A percentile compares a stretch with the other conserved stretches of the same genome.
Conservation (phyloP, 2,888 invertebrate species). For the Polietes domitor region DNA sequence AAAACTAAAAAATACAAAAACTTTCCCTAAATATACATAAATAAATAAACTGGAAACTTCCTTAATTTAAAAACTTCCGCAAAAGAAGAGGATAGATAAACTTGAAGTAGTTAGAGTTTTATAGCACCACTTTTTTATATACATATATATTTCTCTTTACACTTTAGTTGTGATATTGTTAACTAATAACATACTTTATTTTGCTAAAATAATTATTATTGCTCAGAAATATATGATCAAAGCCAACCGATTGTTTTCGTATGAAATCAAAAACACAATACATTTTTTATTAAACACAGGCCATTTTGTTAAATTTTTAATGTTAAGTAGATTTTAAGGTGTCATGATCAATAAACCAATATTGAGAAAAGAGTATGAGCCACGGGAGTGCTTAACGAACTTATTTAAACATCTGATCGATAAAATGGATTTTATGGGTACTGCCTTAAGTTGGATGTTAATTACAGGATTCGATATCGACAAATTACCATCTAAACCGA, state of each 20-base stretch:
- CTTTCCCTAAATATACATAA: slow-evolving; percentile 32
- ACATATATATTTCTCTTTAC: slow-evolving; percentile 56
- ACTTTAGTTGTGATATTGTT: slow-evolving; percentile 69
- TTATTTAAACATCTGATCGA: no score
- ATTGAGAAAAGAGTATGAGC: no score
- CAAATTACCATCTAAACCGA: no score
- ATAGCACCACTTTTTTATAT: slow-evolving; percentile 57
- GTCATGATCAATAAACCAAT: not conserved
- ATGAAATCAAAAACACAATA: slow-evolving; percentile 7
- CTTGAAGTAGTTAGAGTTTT: slow-evolving; percentile 47
- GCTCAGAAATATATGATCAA: slow-evolving; percentile 39
- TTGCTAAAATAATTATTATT: slow-evolving; percentile 57
- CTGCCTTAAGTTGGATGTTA: no score
- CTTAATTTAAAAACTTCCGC: not conserved
- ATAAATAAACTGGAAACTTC: slow-evolving; percentile 5
- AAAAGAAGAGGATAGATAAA: not conserved
- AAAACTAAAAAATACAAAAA: slow-evolving; percentile 37
- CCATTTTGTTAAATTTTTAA: not conserved
- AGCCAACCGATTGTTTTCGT: slow-evolving; percentile 11
- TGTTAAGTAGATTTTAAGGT: not conserved
- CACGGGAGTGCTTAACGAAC: no score
- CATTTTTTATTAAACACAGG: not conserved
- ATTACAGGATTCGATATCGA: no score
- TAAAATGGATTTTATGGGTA: no score
- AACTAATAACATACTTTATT: slow-evolving; percentile 50